These are phyloP conservation scores for Ichneumon xanthorius DNA, from an alignment of 2,888 invertebrate species.

Conservation along the genomic window DNA sequence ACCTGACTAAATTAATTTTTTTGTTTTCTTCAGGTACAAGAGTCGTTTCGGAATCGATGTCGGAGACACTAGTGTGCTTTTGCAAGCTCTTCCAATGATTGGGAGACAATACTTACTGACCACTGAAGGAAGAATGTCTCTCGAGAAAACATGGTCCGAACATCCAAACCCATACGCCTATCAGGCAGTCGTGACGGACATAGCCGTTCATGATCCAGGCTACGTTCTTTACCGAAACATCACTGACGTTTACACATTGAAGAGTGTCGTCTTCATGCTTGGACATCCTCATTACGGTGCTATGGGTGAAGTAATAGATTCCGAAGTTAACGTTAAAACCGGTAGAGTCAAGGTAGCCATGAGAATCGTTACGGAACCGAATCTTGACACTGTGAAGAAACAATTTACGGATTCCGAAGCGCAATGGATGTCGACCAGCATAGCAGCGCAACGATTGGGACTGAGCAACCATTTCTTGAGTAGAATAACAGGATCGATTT, in stretches of 20 bases:
- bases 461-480: slow-evolving; percentile 91
- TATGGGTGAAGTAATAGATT: slow-evolving; percentile 89
- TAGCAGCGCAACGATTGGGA: slow-evolving; percentile 88
- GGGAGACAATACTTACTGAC: slow-evolving; percentile 89
- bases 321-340: slow-evolving; percentile 86
- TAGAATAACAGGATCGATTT: slow-evolving; percentile 94
- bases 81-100: slow-evolving; percentile 90
- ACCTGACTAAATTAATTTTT: slow-evolving; percentile 1
- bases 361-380: slow-evolving; percentile 86
- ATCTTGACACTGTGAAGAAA: slow-evolving; percentile 79
- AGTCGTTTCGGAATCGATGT: slow-evolving; percentile 92
- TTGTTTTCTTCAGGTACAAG: slow-evolving; percentile 84
- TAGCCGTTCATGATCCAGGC: slow-evolving; percentile 84
- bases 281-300: slow-evolving; percentile 93
- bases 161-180: slow-evolving; percentile 88
- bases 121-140: slow-evolving; percentile 87
- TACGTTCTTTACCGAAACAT: slow-evolving; percentile 85
- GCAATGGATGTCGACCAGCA: slow-evolving; percentile 86
- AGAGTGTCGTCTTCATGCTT: slow-evolving; percentile 91
- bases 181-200: slow-evolving; percentile 88
- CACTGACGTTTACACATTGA: slow-evolving; percentile 89
- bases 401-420: slow-evolving; percentile 79
- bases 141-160: slow-evolving; percentile 91
- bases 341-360: slow-evolving; percentile 88
- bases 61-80: slow-evolving; percentile 88